These are phyloP conservation scores for Scaptodrosophila latifasciaeformis DNA, from an alignment of 2,888 invertebrate species.

Conservation along the genomic window DNA sequence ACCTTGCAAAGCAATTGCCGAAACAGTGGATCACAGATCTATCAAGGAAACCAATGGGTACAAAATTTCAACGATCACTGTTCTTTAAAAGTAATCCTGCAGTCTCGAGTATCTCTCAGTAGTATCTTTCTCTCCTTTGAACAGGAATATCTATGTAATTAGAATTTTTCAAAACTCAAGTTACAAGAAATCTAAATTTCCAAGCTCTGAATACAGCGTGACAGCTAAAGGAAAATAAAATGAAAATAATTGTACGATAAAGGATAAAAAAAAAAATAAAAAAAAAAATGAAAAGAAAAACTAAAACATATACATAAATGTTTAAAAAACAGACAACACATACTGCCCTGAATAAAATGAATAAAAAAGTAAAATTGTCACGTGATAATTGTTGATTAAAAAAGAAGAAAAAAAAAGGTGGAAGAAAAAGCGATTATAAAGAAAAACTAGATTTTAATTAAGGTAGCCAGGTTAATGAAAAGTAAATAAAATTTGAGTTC, in stretches of 20 bases:
- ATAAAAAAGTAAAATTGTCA: slow-evolving; percentile 62
- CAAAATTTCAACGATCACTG: too few relatives aligned
- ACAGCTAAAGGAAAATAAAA: slow-evolving; percentile 52
- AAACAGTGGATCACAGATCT: too few relatives aligned
- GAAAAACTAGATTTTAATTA: slow-evolving; percentile 58
- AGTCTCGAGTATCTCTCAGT: too few relatives aligned
- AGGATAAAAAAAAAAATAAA: background rate
- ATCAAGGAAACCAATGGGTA: too few relatives aligned
- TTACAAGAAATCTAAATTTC: slow-evolving; percentile 26
- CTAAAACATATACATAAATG: slow-evolving; percentile 50
- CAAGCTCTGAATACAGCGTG: slow-evolving; percentile 30
- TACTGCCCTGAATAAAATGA: slow-evolving; percentile 60
- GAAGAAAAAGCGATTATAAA: slow-evolving; percentile 32
- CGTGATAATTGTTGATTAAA: slow-evolving; percentile 62
- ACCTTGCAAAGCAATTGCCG: too few relatives aligned
- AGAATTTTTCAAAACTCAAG: slow-evolving; percentile 33
- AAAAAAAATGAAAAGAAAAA: slow-evolving; percentile 16
- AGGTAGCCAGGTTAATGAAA: slow-evolving; percentile 48
- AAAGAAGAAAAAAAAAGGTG: slow-evolving; percentile 18
- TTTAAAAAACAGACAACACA: slow-evolving; percentile 49
- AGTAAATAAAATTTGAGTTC: slow-evolving; percentile 7
- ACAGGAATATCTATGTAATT: slow-evolving; percentile 39
- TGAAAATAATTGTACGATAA: slow-evolving; percentile 39
- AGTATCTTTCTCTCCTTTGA: too few relatives aligned
- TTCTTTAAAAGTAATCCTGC: too few relatives aligned